Base-by-base conservation (phyloP, 2,888 invertebrate genomes). In the Catocala sponsa region DNA sequence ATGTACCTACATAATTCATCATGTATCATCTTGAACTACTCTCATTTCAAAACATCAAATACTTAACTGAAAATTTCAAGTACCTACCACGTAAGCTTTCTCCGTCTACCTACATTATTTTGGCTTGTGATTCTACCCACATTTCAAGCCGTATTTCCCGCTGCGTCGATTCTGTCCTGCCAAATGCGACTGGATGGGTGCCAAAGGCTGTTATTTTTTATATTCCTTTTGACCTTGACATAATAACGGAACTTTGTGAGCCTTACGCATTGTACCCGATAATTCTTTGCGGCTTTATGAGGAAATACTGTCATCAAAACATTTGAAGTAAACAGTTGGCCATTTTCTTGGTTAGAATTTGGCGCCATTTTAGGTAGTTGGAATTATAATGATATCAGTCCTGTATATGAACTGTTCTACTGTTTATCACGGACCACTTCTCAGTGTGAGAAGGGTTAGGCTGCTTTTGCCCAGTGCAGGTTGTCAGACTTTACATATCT, bases 221-320 rank as follows among this genome's bases (percentile, higher is more conserved):
- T 63, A 44, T 47, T 54, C 49, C 12, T 52, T 49, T 33, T 59
- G 70, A 42, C 71, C 70, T 49, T 74, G 77, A 76, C 60, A 58
- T 65, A 52, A 66, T 59, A 53, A 53, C 42, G 13, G 35, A 12
- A 35, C 5, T 43, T 47, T 5, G n/a, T 38, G 41, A 60, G 41
- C n/a, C 33, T 49, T 49, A 12, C n/a, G 12, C 11, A 5, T 33
- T 46, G 5, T 33, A 25, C 25, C 4, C 25, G 4, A 25, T 25
- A 25, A 25, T 25, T 25, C 0, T 25, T 25, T 25, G 25, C 25
- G 25, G 25, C 25, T 25, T 25, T 25, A 25, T 2, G 2, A 25
- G 25, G 25, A 25, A 25, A 25, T 25, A 25, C 25, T 25, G 25
- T 25, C 2, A 25, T 25, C 4, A 25, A 25, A 25, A 25, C 4